Conservation (phyloP, 92 coral and sea anemone genomes). For the Montipora capitata region DNA sequence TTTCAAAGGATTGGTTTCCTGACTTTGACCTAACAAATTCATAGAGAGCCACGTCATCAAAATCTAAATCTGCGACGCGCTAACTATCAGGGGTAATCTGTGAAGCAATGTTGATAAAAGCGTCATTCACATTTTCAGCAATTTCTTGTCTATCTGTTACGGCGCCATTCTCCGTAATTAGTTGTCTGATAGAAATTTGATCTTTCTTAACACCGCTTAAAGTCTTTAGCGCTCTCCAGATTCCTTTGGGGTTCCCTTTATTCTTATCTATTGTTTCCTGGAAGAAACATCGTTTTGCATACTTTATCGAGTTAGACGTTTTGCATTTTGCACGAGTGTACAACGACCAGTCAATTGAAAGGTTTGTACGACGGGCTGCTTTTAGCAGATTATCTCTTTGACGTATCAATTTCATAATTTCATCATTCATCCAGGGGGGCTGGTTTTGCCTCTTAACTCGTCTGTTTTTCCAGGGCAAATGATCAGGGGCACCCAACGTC, state of each 20-base stretch:
- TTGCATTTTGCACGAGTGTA: constrained; percentile 50
- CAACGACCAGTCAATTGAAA: constrained; percentile 44
- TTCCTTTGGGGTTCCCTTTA: constrained; percentile 56
- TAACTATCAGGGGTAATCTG: constrained; percentile 21
- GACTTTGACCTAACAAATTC: constrained; percentile 42
- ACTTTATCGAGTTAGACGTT: constrained; percentile 47
- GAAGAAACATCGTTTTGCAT: constrained; percentile 43
- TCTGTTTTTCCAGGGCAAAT: constrained; percentile 51
- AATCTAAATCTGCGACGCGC: too few species aligned
- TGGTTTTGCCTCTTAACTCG: constrained; percentile 35
- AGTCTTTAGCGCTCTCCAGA: too few species aligned
- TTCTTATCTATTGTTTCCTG: constrained; percentile 58
- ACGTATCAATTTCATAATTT: constrained; percentile 22
- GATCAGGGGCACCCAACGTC: too few species aligned
- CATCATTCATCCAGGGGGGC: constrained; percentile 63
- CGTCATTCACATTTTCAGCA: constrained; percentile 57
- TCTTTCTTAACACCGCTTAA: constrained; percentile 10
- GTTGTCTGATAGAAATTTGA: constrained; percentile 6
- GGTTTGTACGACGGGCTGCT: constrained; percentile 49
- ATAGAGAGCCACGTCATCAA: constrained; percentile 20
- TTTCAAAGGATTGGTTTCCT: constrained; percentile 8
- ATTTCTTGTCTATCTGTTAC: constrained; percentile 47
- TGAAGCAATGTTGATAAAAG: constrained; percentile 51
- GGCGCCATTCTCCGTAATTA: constrained; percentile 24
- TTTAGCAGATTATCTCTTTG: constrained; percentile 43